Evolutionary conservation across 2,888 invertebrate genomes (phyloP), one percentile per base, ranked within the genome.

Genomic region (Scaptomyza cyrtandrae): DNA sequence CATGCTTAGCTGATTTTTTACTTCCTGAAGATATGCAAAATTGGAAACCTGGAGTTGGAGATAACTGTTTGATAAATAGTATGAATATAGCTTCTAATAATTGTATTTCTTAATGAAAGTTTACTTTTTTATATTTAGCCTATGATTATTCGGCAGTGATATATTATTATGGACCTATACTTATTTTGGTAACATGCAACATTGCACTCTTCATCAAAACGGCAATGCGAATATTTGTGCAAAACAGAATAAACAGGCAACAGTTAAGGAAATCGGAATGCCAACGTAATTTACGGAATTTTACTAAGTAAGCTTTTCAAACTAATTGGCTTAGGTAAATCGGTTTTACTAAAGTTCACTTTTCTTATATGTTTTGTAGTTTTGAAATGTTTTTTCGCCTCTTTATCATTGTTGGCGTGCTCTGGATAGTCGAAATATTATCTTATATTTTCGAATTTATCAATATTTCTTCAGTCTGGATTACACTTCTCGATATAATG

Each of bases 371-470:
- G 29, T 29, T 29, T 29, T 29, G 29, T 24, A 97, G 96, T 91
- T 96, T 95, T 90, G 94, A 94, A 35, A 92, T 97, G 1, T 97
- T 96, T 90, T 87, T 97, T 75, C 96, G 97, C 83, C 92, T 97
- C 29, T 29, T 29, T 29, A 6, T 29, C 29, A 29, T 29, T 29
- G 29, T 97, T 96, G 97, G 97, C 0, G 94, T 96, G 33, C 96
- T 95, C 86, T 97, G 97, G 97, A 93, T 94, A 0, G 94, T 95
- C 91, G 97, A 97, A 90, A 93, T 96, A 56, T 92, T 96, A 65
- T 95, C 96, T 44, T 96, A 95, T 93, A 93, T 94, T 5, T 57
- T 48, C 6, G 11, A 41, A 57, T 16, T 54, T 31, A 13, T 55
- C 29, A 0, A 1, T 0, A 1, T 5, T 3, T 1, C 10, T 0